Conservation (phyloP, 2,888 invertebrate species). For the Dasypogon diadema region DNA sequence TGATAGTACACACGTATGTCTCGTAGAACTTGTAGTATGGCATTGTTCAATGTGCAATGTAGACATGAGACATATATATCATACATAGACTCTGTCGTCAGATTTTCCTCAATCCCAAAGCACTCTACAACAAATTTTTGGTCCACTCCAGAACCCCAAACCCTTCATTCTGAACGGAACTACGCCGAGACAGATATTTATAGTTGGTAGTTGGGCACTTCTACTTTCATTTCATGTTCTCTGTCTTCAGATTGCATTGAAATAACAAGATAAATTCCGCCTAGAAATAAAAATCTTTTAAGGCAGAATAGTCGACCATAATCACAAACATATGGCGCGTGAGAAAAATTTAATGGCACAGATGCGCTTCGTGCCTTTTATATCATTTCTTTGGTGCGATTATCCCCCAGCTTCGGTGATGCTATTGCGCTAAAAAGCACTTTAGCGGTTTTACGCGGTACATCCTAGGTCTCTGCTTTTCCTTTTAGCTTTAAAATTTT, state of each 20-base stretch:
- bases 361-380: constrained; percentile 23
- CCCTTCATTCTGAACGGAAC: no score
- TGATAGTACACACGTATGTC: no score
- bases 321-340: constrained; percentile 22
- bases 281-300: constrained; percentile 1
- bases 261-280: constrained; percentile 22
- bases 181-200: no score
- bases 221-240: no score
- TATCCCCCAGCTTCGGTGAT: not conserved
- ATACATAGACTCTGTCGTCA: no score
- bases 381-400: not conserved
- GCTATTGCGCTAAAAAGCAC: constrained; percentile 27
- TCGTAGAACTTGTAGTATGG: no score
- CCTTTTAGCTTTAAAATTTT: constrained; percentile 7
- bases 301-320: not conserved
- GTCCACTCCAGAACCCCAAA: no score
- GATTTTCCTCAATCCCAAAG: no score
- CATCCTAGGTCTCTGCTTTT: constrained; percentile 2
- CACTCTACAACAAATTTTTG: no score
- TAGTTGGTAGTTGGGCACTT: no score
- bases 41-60: no score
- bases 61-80: no score
- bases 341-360: constrained; percentile 27
- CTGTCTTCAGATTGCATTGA: constrained; percentile 1
- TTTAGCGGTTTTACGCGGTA: constrained; percentile 30